These are phyloP conservation scores for Hemibagrus wyckioides DNA, from an alignment of 2,113 vertebrate genomes.

Conservation along the genomic window DNA sequence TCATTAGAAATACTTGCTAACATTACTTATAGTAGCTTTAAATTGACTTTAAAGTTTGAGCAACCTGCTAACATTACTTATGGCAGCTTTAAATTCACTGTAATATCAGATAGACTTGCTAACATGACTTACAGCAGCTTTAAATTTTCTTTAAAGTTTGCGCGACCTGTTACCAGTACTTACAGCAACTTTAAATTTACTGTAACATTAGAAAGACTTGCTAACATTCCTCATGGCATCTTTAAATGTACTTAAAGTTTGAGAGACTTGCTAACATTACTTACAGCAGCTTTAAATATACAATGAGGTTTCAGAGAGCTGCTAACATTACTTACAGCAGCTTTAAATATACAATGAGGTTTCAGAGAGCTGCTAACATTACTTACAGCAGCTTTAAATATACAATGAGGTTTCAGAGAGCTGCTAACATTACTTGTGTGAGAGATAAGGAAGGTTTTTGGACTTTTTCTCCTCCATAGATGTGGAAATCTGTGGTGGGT, in stretches of 20 bases:
- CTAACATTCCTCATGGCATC: not conserved
- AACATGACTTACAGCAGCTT: not conserved
- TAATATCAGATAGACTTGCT: not conserved
- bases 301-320: not conserved
- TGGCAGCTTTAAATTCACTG: not conserved
- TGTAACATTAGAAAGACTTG: not conserved
- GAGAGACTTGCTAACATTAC: not conserved
- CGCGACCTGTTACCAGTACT: not conserved
- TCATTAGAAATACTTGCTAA: not conserved
- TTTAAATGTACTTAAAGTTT: not conserved
- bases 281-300: not conserved
- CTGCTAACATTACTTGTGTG: not conserved
- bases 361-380: not conserved
- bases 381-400: not conserved
- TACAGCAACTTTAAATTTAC: not conserved
- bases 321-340: not conserved
- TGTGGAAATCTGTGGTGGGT: conserved; percentile 95
- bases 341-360: not conserved
- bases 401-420: not conserved
- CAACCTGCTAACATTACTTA: not conserved
- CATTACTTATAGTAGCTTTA: not conserved
- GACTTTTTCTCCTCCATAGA: conserved; percentile 68
- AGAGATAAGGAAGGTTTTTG: not conserved
- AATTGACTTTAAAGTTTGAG: not conserved
- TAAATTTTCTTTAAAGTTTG: not conserved